Percentiles rank a stretch among this genome's conserved stretches.
Evolutionary conservation across 1,140 invertebrate species (phyloP).

Genomic region (Caenorhabditis briggsae): DNA sequence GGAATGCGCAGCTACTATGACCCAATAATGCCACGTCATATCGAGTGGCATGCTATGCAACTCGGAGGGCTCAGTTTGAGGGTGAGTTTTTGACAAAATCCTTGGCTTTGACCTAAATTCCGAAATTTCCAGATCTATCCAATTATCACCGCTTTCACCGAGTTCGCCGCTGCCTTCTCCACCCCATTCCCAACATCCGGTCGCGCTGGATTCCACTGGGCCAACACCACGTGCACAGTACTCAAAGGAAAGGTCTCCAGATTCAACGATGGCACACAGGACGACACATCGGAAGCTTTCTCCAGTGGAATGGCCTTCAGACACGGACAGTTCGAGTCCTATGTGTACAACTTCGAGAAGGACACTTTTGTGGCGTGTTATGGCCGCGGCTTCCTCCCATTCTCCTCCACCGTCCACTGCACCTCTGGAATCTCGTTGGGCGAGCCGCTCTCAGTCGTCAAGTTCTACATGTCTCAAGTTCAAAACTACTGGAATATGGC

Average conservation of each 20-base stretch:
- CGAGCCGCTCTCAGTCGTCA: conserved; percentile 54
- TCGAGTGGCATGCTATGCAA: conserved; percentile 36
- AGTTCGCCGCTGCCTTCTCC: conserved; percentile 63
- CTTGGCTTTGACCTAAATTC: background rate
- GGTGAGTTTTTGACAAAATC: too few relatives aligned
- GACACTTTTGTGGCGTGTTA: conserved; percentile 67
- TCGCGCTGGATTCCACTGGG: conserved; percentile 66
- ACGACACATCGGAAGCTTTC: conserved; percentile 4
- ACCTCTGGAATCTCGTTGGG: conserved; percentile 51
- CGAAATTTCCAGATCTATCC: conserved; percentile 57
- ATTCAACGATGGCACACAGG: conserved; percentile 28
- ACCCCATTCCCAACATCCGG: conserved; percentile 64
- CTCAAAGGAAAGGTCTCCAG: conserved; percentile 61
- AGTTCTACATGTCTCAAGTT: conserved; percentile 57
- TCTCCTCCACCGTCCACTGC: conserved; percentile 58
- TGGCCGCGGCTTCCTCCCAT: conserved; percentile 64
- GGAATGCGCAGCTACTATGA: conserved; percentile 28
- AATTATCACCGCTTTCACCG: conserved; percentile 63
- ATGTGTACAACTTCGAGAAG: conserved; percentile 59
- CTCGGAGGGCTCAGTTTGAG: conserved; percentile 22
- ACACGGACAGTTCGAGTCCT: conserved; percentile 66
- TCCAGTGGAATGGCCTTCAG: conserved; percentile 63
- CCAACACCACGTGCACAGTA: conserved; percentile 66
- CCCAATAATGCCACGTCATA: background rate
- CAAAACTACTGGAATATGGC: conserved; percentile 32